Percentiles rank a stretch among this genome's conserved stretches.
Evolutionary conservation across 2,888 invertebrate genomes (phyloP).

Genomic region (Himalopsyche anomala): DNA sequence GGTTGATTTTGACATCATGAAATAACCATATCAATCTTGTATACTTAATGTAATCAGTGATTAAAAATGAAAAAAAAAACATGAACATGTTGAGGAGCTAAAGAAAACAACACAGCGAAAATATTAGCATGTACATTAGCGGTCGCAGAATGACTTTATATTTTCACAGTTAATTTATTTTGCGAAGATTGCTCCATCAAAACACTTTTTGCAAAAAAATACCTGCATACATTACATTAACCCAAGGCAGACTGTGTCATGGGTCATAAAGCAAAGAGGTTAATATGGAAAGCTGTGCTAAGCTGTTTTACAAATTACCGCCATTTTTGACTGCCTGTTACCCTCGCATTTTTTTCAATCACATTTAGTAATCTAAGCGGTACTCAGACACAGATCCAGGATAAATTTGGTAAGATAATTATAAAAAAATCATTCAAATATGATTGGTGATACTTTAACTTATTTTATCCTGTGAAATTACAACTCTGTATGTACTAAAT

Average conservation of each 20-base stretch:
- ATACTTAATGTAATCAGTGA: no score
- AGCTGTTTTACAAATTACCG: conserved; percentile 49
- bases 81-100: background rate
- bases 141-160: conserved; percentile 27
- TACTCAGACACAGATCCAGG: conserved; percentile 46
- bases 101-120: background rate
- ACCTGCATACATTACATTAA: conserved; percentile 41
- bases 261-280: conserved; percentile 57
- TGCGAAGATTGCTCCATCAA: conserved; percentile 33
- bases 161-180: conserved; percentile 43
- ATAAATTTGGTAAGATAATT: no score
- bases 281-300: conserved; percentile 44
- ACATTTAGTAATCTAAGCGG: conserved; percentile 46
- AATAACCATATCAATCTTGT: no score
- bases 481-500: no score
- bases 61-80: no score
- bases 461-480: no score
- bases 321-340: conserved; percentile 38
- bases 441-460: no score
- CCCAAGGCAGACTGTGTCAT: conserved; percentile 40
- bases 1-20: background rate
- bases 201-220: conserved; percentile 35
- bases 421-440: no score
- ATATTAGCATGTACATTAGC: conserved; percentile 2
- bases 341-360: conserved; percentile 57